Conservation (phyloP, 37 sponge, comb jelly and placozoan genomes). For the Tethya wilhelma region DNA sequence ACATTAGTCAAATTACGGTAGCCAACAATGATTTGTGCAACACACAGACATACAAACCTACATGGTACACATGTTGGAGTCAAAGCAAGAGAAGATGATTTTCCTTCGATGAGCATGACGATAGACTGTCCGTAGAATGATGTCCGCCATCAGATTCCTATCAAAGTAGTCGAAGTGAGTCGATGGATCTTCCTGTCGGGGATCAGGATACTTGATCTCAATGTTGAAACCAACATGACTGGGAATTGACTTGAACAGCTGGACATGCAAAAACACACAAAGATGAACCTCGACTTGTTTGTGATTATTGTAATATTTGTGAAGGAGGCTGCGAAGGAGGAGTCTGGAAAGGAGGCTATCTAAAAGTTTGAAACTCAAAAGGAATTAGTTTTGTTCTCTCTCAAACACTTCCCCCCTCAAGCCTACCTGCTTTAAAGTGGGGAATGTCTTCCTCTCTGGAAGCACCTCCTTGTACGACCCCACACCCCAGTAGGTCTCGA, state of each 20-base stretch:
- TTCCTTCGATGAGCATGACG: not conserved
- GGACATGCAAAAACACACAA: not conserved
- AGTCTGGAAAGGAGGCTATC: no score
- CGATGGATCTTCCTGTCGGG: not conserved
- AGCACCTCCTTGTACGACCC: not conserved
- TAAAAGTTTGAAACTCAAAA: no score
- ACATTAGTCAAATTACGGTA: not conserved
- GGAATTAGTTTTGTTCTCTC: no score
- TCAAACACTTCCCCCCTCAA: no score
- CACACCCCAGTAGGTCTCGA: not conserved
- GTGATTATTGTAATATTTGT: no score
- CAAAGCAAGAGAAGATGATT: constrained; percentile 31
- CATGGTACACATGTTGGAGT: constrained; percentile 26
- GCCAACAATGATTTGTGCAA: not conserved
- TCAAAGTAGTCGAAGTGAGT: constrained; percentile 41
- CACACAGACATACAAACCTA: not conserved
- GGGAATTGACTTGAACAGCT: constrained; percentile 36
- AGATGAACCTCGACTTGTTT: not conserved
- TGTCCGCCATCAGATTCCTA: constrained; percentile 36
- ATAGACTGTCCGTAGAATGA: constrained; percentile 3
- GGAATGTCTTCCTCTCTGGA: constrained; percentile 30
- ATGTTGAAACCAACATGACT: constrained; percentile 45
- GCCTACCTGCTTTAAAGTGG: constrained; percentile 17
- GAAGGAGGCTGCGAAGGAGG: no score
- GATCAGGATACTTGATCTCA: constrained; percentile 59